Base-by-base conservation (phyloP, 23 tunicate species). In the Trididemnum clinides region DNA sequence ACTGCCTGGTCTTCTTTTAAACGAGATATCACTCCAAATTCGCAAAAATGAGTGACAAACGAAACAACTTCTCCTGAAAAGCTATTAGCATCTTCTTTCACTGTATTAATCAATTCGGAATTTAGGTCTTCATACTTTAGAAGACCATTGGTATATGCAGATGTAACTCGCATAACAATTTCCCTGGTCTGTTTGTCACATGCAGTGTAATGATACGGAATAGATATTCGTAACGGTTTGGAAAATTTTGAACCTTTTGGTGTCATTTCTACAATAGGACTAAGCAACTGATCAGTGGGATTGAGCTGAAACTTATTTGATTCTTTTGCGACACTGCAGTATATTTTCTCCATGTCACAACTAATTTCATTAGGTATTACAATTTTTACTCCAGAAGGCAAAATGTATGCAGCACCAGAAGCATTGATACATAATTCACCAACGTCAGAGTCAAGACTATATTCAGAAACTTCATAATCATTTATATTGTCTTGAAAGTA, bases 1-100 rank as follows among this genome's bases (percentile, higher is more conserved):
- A 19, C 27, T 36, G 20, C 38, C 4, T 28, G 6, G 36, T 88
- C 39, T 57, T 80, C 86, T 26, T 81, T 73, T 27, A 88, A 38
- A 1, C 86, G 78, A 5, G 91, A 88, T 21, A 88, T 71, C 27
- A 81, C 91, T 51, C 64, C 91, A 70, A 88, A 88, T 19, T 39
- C 28, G 15, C 86, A 74, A 81, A 88, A 88, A 51, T 88, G 91
- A 28, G 29, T 23, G 3, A 80, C 33, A n/a, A 37, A 57, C 33
- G 81, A 78, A 29, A 63, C 31, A 15, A 78, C 84, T 39, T 78
- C 66, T 51, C 83, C 83, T 3, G 57, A 18, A 39, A 37, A 36
- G 31, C 25, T 4, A 36, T 73, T 31, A n/a, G n/a, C n/a, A 66
- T 66, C 75, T 10, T 28, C n/a, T 20, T 29, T 20, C 12, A 2